Conservation (phyloP, 2,113 vertebrate genomes). For the Oxyura jamaicensis region DNA sequence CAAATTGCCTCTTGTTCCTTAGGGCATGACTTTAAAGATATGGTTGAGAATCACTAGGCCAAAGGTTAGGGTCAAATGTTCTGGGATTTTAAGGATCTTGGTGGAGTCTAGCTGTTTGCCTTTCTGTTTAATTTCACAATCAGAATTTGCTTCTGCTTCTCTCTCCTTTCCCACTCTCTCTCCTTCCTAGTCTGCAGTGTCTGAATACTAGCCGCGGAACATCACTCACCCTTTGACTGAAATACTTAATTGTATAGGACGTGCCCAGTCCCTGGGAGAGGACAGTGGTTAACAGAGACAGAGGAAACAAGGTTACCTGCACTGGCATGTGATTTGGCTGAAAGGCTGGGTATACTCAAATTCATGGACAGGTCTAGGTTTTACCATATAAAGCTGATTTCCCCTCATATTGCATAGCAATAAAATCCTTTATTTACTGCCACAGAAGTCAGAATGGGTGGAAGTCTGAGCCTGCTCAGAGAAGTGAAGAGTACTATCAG, state of each 20-base stretch:
- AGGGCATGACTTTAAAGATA: not conserved
- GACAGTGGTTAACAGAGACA: too few species aligned
- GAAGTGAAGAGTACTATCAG: not conserved
- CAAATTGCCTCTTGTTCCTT: not conserved
- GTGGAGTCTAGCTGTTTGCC: not conserved
- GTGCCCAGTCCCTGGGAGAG: too few species aligned
- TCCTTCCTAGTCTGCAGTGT: not conserved
- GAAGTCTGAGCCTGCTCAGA: not conserved
- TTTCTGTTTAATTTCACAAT: slow-evolving; percentile 20
- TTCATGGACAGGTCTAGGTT: not conserved
- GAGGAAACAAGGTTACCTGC: not conserved
- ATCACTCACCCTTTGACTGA: not conserved
- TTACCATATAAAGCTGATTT: not conserved
- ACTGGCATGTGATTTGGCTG: not conserved
- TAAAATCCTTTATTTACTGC: not conserved
- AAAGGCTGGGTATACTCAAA: not conserved
- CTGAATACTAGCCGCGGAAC: not conserved
- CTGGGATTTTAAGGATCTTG: not conserved
- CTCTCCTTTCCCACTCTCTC: not conserved
- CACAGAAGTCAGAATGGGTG: not conserved
- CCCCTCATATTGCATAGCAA: not conserved
- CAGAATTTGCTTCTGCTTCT: not conserved
- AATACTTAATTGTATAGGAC: not conserved
- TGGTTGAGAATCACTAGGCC: not conserved
- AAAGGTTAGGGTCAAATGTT: slow-evolving; percentile 31